Evolutionary conservation across 2,888 invertebrate genomes (phyloP).

Genomic region (Synergus gifuensis): DNA sequence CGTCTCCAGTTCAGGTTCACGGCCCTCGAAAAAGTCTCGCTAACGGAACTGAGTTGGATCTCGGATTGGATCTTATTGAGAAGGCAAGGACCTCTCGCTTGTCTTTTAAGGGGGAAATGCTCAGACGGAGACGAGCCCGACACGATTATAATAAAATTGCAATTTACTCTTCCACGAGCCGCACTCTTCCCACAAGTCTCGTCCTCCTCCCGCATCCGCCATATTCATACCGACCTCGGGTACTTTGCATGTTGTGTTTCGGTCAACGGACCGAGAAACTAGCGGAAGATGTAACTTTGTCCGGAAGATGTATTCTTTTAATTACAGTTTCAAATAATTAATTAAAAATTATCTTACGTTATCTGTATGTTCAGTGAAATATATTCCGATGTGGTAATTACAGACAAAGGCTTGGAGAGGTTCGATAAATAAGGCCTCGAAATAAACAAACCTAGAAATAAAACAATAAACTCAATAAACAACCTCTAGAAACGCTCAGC

Average conservation of each 20-base stretch:
- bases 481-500: too few species aligned
- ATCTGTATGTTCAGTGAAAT: too few species aligned
- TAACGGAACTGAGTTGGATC: slow-evolving; percentile 1
- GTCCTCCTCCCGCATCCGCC: neutral
- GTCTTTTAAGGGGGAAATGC: neutral
- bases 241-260: slow-evolving; percentile 1
- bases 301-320: too few species aligned
- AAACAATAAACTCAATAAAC: too few species aligned
- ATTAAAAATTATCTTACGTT: too few species aligned
- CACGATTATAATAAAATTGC: slow-evolving; percentile 10
- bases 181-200: neutral
- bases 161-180: neutral
- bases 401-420: too few species aligned
- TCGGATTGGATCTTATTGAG: slow-evolving; percentile 29
- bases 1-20: slow-evolving; percentile 33
- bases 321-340: too few species aligned
- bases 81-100: slow-evolving; percentile 35
- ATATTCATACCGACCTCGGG: neutral
- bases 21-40: slow-evolving; percentile 6
- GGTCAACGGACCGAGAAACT: slow-evolving; percentile 34
- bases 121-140: neutral
- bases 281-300: slow-evolving; percentile 6
- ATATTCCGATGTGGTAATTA: too few species aligned
- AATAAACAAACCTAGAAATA: too few species aligned
- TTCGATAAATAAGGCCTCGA: too few species aligned